phyloP scores from a whole-genome alignment of 2,113 vertebrate species.

The Misgurnus anguillicaudatus region DNA sequence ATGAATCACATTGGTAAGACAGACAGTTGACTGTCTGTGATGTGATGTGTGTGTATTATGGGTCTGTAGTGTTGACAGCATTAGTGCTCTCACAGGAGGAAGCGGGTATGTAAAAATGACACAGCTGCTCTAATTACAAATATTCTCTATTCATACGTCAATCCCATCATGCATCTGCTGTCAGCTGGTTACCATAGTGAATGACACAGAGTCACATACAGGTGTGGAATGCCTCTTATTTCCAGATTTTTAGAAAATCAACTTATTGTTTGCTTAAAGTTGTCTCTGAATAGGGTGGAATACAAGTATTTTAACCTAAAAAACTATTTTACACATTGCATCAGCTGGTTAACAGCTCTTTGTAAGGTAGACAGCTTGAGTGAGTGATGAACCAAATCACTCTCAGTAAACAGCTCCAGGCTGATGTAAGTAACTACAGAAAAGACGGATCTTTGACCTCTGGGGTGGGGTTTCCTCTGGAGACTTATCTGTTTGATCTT shows the following conservation, averaged over 20 bases:
- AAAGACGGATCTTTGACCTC: constrained; percentile 8
- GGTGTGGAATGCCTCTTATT: neutral
- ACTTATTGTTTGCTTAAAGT: too few relatives aligned
- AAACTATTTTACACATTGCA: too few relatives aligned
- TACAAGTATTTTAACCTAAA: too few relatives aligned
- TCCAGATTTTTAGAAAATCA: neutral
- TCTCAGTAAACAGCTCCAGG: neutral
- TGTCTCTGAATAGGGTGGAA: too few relatives aligned
- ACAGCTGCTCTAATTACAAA: constrained; percentile 27
- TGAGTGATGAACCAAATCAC: neutral
- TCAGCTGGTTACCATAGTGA: constrained; percentile 5
- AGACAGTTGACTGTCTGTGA: neutral
- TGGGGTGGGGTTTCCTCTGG: neutral
- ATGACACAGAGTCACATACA: neutral
- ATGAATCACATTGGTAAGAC: neutral
- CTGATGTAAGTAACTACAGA: neutral
- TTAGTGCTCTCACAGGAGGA: neutral
- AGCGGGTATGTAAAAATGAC: neutral
- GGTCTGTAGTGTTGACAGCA: constrained; percentile 5
- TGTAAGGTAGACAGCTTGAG: neutral
- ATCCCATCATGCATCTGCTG: constrained; percentile 2
- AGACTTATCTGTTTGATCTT: constrained; percentile 21
- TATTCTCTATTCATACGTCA: constrained; percentile 2
- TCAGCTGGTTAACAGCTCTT: neutral
- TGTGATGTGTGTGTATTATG: constrained; percentile 6